phyloP scores from a whole-genome alignment of 2,797 vertebrate species.

The Poecilia picta region DNA sequence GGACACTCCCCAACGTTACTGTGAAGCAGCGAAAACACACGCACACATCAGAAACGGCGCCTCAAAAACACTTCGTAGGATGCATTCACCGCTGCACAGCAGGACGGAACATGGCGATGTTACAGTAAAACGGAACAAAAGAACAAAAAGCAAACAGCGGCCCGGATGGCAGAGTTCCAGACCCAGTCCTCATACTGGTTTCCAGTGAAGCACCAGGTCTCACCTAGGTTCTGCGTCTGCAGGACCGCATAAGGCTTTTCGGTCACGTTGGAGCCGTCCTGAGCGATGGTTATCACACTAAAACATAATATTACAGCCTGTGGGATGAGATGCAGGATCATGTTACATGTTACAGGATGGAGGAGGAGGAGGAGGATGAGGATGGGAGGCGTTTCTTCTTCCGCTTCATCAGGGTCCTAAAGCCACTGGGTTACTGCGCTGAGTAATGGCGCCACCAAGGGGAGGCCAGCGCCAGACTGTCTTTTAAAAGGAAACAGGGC shows the following conservation, averaged over 20 bases:
- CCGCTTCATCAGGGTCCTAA: slow-evolving; percentile 75
- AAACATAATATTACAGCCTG: slow-evolving; percentile 42
- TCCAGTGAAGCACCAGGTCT: slow-evolving; percentile 13
- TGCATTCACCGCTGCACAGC: not conserved
- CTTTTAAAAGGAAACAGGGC: not conserved
- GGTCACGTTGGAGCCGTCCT: slow-evolving; percentile 59
- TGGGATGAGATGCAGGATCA: slow-evolving; percentile 53
- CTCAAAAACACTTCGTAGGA: not conserved
- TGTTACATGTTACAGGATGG: slow-evolving; percentile 39
- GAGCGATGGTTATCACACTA: slow-evolving; percentile 48
- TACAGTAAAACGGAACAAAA: not conserved
- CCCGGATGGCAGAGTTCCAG: not conserved
- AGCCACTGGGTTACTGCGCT: slow-evolving; percentile 14
- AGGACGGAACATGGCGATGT: slow-evolving; percentile 2
- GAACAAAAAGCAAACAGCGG: not conserved
- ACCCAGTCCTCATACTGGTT: not conserved
- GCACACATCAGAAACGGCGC: not conserved
- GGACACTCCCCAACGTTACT: slow-evolving; percentile 88
- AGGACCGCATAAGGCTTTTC: slow-evolving; percentile 86
- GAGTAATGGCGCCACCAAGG: not conserved
- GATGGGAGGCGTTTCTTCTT: slow-evolving; percentile 33
- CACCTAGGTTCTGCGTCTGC: slow-evolving; percentile 90
- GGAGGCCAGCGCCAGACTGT: not conserved
- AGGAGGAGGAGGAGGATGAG: slow-evolving; percentile 23
- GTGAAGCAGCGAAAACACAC: slow-evolving; percentile 40